phyloP scores from a whole-genome alignment of 2,888 invertebrate genomes.

The Aleiodes testaceus region DNA sequence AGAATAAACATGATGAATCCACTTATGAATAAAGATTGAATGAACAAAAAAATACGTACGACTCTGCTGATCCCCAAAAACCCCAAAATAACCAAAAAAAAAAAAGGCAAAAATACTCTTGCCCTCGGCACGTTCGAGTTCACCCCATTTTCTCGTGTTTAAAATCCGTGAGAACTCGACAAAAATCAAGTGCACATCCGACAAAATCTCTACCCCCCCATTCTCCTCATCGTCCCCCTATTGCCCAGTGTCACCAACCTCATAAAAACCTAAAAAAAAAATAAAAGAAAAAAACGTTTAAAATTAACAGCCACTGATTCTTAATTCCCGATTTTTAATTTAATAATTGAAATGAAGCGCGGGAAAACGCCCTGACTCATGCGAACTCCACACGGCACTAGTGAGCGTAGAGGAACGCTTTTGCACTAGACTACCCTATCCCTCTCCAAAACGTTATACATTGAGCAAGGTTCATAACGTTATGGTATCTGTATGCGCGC shows the following conservation, averaged over 20 bases:
- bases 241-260: too few relatives aligned
- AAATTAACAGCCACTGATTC: background rate
- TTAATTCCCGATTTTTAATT: too few relatives aligned
- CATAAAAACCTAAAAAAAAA: too few relatives aligned
- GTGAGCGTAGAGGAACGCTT: slow-evolving; percentile 23
- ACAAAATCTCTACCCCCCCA: background rate
- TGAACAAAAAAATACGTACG: slow-evolving; percentile 17
- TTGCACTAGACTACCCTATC: slow-evolving; percentile 24
- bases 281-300: background rate
- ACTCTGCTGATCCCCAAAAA: slow-evolving; percentile 8
- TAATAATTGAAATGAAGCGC: background rate
- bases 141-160: slow-evolving; percentile 18
- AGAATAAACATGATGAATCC: background rate
- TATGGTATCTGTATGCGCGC: slow-evolving; percentile 30
- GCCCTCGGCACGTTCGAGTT: background rate
- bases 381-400: slow-evolving; percentile 18
- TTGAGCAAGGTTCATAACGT: slow-evolving; percentile 33
- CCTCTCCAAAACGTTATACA: background rate
- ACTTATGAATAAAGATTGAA: slow-evolving; percentile 11
- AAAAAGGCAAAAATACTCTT: background rate
- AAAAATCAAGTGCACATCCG: background rate
- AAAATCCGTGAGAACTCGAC: background rate
- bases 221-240: too few relatives aligned
- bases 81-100: background rate
- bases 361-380: slow-evolving; percentile 26